Conservation (phyloP, 2,113 vertebrate species). For the Lethenteron camtschaticum region DNA sequence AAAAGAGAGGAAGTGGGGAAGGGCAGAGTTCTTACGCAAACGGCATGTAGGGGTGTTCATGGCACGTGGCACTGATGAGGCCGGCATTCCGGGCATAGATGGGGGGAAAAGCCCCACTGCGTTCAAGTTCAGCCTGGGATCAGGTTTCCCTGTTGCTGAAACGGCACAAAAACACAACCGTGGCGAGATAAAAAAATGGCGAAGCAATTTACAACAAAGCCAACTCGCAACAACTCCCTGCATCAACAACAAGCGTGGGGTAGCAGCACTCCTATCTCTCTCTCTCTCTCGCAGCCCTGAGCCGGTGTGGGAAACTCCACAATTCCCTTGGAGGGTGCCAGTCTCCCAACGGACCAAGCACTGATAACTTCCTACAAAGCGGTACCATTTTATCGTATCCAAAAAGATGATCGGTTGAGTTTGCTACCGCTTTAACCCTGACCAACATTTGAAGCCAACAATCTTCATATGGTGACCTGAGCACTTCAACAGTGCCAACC, state of each 20-base stretch:
- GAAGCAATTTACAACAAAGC: not conserved
- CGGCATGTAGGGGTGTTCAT: slow-evolving; percentile 38
- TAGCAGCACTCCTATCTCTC: not conserved
- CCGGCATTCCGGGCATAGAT: slow-evolving; percentile 45
- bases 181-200: not conserved
- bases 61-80: slow-evolving; percentile 31
- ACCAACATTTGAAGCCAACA: no score
- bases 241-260: not conserved
- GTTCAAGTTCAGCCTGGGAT: slow-evolving; percentile 71
- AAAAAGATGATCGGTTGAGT: no score
- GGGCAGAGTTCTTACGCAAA: slow-evolving; percentile 32
- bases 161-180: slow-evolving; percentile 11
- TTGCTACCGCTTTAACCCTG: no score
- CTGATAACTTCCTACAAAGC: no score
- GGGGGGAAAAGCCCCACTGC: slow-evolving; percentile 83
- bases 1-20: no score
- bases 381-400: no score
- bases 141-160: slow-evolving; percentile 70
- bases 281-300: not conserved
- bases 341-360: no score
- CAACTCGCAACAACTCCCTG: not conserved
- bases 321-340: not conserved
- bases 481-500: no score
- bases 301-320: not conserved
- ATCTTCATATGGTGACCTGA: no score